Evolutionary conservation across 2,888 invertebrate genomes (phyloP), one percentile per base, ranked within the genome.

Genomic region (Scaptomyza caliginosa): DNA sequence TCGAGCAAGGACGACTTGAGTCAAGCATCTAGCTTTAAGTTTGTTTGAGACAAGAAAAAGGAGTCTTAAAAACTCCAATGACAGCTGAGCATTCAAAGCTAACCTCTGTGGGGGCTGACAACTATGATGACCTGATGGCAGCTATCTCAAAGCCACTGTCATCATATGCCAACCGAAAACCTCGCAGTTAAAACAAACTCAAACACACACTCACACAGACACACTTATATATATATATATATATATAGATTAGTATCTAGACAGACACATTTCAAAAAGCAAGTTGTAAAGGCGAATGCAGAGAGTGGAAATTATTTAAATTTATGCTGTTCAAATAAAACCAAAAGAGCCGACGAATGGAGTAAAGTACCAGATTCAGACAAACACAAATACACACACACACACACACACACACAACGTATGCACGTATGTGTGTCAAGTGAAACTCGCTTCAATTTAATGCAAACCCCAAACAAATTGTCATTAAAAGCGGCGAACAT

Each of bases 391-490:
- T n/a, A 36, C 36, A 43, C 16, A 55, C 8, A 19, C 30, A 13
- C 13, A 19, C 23, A 34, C 13, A 28, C 7, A 39, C 23, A 23
- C 7, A 19, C 8, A 16, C 11, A 38, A 32, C 21, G n/a, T n/a
- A n/a, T 28, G 28, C n/a, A 24, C 6, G 50, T 42, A 57, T 84
- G 60, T 75, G 79, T 78, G 85, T 74, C 85, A 81, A 87, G 67
- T 67, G 73, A 76, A 79, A 88, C 70, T 79, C 72, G 67, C 60
- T 77, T 57, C 68, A 85, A 83, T 76, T 80, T 81, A 74, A 86
- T 88, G 84, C 88, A 68, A 88, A 59, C 74, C 84, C 68, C 67
- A 63, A 74, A 77, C 83, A 88, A 83, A 83, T 83, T 83, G 88
- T 84, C 87, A 83, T 83, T 83, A 86, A 86, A 83, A 79, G 84